Evolutionary conservation across 1,140 invertebrate species (phyloP).

Genomic region (Hypsibius dujardini): DNA sequence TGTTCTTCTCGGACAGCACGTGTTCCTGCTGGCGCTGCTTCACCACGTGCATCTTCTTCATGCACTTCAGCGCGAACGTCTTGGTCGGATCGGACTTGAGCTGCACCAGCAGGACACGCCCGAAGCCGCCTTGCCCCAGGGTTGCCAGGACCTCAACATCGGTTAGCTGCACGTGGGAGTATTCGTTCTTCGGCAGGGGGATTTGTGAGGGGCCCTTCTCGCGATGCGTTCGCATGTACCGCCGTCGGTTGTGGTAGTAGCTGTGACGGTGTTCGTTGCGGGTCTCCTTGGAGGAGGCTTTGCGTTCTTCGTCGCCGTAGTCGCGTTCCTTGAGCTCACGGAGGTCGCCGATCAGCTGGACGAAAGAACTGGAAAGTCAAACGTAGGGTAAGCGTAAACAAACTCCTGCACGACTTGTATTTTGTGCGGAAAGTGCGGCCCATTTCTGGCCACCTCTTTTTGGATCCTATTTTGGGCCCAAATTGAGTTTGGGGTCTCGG

Average conservation of each 20-base stretch:
- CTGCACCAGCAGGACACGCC: constrained; percentile 66
- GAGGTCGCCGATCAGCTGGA: constrained; percentile 49
- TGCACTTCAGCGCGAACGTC: constrained; percentile 69
- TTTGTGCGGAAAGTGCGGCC: background rate
- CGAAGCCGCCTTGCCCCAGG: constrained; percentile 78
- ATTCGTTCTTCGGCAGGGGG: constrained; percentile 33
- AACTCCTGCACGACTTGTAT: background rate
- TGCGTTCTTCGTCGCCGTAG: constrained; percentile 35
- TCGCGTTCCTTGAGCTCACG: constrained; percentile 42
- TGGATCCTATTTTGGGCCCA: too few relatives aligned
- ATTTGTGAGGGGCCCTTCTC: too few relatives aligned
- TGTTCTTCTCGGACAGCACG: constrained; percentile 65
- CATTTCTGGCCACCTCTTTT: too few relatives aligned
- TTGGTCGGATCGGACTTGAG: constrained; percentile 37
- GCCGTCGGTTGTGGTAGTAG: constrained; percentile 1
- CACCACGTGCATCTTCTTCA: constrained; percentile 79
- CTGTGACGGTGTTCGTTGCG: constrained; percentile 9
- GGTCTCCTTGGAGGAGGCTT: constrained; percentile 27
- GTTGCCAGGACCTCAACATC: constrained; percentile 66
- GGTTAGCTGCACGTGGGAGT: constrained; percentile 47
- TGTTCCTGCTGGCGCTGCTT: constrained; percentile 82
- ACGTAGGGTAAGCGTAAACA: background rate
- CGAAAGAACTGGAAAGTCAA: constrained; percentile 38
- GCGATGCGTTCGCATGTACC: background rate
- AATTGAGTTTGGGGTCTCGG: too few relatives aligned